Evolutionary conservation across 64 coral and sea anemone species (phyloP).

Genomic region (Pocillopora damicornis): DNA sequence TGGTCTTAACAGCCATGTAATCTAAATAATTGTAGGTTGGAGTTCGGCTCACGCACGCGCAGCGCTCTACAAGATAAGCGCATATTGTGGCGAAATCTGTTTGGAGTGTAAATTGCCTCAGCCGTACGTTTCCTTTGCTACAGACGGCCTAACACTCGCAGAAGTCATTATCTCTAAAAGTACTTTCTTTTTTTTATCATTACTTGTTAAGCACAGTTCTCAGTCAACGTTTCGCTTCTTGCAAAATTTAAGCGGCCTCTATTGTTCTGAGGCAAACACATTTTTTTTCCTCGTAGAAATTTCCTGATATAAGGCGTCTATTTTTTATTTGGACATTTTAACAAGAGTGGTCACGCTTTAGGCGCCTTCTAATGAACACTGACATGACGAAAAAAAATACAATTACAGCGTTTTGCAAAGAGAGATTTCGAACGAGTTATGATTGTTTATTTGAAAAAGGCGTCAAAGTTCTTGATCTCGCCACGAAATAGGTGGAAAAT

Average conservation of each 20-base stretch:
- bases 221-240: too few relatives aligned
- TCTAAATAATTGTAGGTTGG: not conserved
- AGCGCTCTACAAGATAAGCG: not conserved
- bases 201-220: too few relatives aligned
- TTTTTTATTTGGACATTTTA: not conserved
- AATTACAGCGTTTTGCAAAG: not conserved
- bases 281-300: not conserved
- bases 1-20: slow-evolving; percentile 9
- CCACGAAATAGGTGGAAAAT: not conserved
- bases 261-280: not conserved
- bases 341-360: not conserved
- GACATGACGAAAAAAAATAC: not conserved
- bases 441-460: not conserved
- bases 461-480: not conserved
- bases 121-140: too few relatives aligned
- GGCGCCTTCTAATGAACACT: not conserved
- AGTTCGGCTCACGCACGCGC: not conserved
- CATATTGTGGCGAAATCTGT: not conserved
- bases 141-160: not conserved
- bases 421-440: not conserved
- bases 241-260: not conserved
- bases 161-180: not conserved
- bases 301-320: not conserved
- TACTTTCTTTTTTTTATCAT: too few relatives aligned
- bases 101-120: not conserved